These are phyloP conservation scores for Didymodactylos carnosus DNA, from an alignment of 2,888 invertebrate genomes.

Conservation along the genomic window DNA sequence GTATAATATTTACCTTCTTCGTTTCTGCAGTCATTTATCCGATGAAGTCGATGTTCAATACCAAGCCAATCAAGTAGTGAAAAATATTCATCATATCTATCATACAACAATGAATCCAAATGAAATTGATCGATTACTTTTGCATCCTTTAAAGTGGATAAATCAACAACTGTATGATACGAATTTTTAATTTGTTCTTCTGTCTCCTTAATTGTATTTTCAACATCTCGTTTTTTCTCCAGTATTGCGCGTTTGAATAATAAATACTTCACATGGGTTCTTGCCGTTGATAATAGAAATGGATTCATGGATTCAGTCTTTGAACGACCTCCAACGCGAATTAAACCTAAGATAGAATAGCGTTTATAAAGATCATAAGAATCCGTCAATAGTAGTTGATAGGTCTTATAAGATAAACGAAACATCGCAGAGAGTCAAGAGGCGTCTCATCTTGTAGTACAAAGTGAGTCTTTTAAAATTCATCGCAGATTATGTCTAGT, in stretches of 20 bases:
- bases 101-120: neutral
- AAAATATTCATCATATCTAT: neutral
- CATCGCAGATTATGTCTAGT: too few species aligned
- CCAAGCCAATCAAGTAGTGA: neutral
- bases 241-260: neutral
- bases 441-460: too few species aligned
- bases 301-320: conserved; percentile 7
- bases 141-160: neutral
- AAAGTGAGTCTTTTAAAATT: too few species aligned
- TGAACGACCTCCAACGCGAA: conserved; percentile 15
- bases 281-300: neutral
- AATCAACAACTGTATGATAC: neutral
- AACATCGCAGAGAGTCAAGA: too few species aligned
- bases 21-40: neutral
- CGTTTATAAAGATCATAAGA: too few species aligned
- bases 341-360: neutral
- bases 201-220: neutral
- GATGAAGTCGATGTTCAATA: neutral
- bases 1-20: neutral
- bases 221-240: neutral
- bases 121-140: neutral
- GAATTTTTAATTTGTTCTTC: neutral
- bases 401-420: neutral
- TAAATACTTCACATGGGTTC: neutral
- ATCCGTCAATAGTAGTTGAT: too few species aligned